Evolutionary conservation across 1,140 invertebrate genomes (phyloP), one percentile per base, ranked within the genome.

Genomic region (Akabosia matsudoensis): DNA sequence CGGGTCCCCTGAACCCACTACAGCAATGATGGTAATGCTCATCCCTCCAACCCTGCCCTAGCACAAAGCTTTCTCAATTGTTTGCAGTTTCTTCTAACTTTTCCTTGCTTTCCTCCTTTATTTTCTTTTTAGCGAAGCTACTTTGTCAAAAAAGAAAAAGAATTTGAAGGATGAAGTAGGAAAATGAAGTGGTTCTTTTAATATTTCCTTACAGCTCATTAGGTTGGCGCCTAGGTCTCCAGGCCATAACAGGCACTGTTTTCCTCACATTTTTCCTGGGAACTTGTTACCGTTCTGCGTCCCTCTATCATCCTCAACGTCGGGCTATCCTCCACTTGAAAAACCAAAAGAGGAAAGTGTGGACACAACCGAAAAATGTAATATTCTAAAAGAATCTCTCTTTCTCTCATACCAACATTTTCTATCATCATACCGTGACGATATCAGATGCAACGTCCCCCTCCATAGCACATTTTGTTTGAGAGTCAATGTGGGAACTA

Each of bases 321-420:
- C 88, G 94, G 61, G 93, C 94, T 33, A 96, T 96, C 79, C 86
- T 95, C 22, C 93, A 96, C 83, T 88, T 96, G 74, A 96, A 96
- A 84, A 95, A 93, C 83, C 93, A 96, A 84, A 93, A 94, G 82
- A 87, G 92, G 70, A 94, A 94, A 79, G 83, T 87, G 30, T 82
- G 83, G 89, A 91, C 84, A 1, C 70, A 67, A 31, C 70, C 70
- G 26, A 34, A 72, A 72, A 72, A 51, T 72, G 37, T 72, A 51
- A 72, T 72, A 18, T 72, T 72, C 33, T 34, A 72, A 72, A 72
- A 10, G n/a, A 7, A 33, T 45, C 45, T 24, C 67, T 70, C 30
- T 70, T 16, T 7, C 33, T 28, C n/a, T 10, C 24, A 28, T 64
- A 64, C 33, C 10, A 28, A 61, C 3, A 54, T 73, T 73, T 51